Evolutionary conservation across 2,888 invertebrate species (phyloP).

Genomic region (Parapristionchus giblindavisi): DNA sequence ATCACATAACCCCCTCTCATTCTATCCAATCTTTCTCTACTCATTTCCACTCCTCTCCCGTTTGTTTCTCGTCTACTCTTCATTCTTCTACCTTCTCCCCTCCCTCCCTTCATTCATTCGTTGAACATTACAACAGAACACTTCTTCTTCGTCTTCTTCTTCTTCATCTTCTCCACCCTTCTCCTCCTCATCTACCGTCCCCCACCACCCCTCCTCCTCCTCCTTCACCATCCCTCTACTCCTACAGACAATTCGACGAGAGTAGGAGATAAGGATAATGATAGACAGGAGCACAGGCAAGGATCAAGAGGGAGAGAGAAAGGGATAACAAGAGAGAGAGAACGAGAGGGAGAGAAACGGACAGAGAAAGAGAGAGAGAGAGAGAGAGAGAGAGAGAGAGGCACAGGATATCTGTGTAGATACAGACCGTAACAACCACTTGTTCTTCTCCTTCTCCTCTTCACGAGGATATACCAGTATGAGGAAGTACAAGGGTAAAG

Average conservation of each 20-base stretch:
- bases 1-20: neutral
- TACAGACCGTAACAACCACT: neutral
- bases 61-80: no score
- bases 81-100: conserved; percentile 2
- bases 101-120: neutral
- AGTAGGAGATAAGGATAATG: neutral
- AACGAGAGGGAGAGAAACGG: neutral
- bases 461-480: no score
- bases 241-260: neutral
- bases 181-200: conserved; percentile 1
- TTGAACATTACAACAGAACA: conserved; percentile 37
- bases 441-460: no score
- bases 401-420: neutral
- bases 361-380: neutral
- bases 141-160: conserved; percentile 16
- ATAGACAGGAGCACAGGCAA: neutral
- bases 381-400: neutral
- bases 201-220: neutral
- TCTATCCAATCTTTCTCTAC: neutral
- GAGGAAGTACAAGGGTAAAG: no score
- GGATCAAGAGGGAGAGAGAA: neutral
- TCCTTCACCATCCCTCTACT: neutral
- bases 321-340: no score
- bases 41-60: neutral
- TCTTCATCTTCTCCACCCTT: conserved; percentile 21